Base-by-base conservation (phyloP, 2,888 invertebrate species). In the Eilema griseolum region DNA sequence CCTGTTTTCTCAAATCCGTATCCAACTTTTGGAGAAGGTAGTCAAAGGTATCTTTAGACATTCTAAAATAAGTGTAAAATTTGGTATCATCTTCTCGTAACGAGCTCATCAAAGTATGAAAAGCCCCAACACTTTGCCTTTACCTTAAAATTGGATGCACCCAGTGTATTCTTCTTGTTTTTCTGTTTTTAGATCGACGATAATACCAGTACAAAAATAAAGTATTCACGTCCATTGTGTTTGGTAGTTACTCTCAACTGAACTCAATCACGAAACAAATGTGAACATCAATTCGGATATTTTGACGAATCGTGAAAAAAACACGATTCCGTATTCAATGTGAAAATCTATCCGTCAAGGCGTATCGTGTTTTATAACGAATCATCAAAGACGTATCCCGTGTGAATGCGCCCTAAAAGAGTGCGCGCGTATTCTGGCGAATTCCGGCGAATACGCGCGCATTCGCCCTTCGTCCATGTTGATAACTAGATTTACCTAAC, bases 31-130 rank as follows among this genome's bases (percentile, higher is more conserved):
- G 57, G 57, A 46, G 46, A 46, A 46, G 46, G 46, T 46, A 46
- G 20, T 46, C 46, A 46, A 46, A 46, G 46, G 61, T 61, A 61
- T 61, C 61, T 28, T 28, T 61, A 33, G 46, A 52, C 66, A 56
- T 66, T 66, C 66, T 56, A 66, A 66, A 66, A 66, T 66, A 66
- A 66, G 52, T 52, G 28, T 66, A 66, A 63, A 63, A 56, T 65
- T 46, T 65, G 23, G 66, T 56, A 52, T 66, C 52, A 52, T 66
- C 66, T 52, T 56, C 66, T 46, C 46, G 41, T 41, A 64, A 64
- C 64, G 64, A 33, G 64, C 64, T 64, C 64, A 23, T 64, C 41
- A 64, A 64, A 64, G 37, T 64, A 64, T 64, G 24, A 41, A 64
- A 64, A 64, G 20, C 46, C 41, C 64, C 64, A 61, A 64, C 64